Conservation (phyloP, 2,888 invertebrate species). For the Zaprionus bogoriensis region DNA sequence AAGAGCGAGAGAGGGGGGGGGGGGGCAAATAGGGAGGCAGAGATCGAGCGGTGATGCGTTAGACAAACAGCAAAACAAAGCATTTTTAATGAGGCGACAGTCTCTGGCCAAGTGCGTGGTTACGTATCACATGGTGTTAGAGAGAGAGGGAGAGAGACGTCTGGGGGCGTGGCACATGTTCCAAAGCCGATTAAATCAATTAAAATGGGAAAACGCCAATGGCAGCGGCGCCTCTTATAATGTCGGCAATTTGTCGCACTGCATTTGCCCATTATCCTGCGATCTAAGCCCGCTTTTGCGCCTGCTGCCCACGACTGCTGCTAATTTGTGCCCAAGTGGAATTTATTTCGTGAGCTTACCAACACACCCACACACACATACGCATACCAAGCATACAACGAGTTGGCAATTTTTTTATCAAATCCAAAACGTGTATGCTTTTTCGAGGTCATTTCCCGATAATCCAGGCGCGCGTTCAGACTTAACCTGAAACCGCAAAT, state of each 20-base stretch:
- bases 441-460: conserved; percentile 11
- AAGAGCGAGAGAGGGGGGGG: not conserved
- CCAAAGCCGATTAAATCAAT: conserved; percentile 74
- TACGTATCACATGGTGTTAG: not conserved
- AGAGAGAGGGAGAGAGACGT: not conserved
- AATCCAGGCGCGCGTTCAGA: conserved; percentile 1
- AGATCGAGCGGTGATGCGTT: too few species aligned
- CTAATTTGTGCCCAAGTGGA: conserved; percentile 60
- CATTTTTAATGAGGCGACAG: conserved; percentile 61
- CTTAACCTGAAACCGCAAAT: conserved; percentile 1
- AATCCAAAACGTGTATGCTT: not conserved
- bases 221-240: conserved; percentile 40
- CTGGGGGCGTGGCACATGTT: conserved; percentile 14
- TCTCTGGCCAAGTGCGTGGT: not conserved
- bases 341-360: too few species aligned
- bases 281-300: not conserved
- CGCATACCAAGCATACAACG: not conserved
- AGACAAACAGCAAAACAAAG: conserved; percentile 47
- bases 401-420: not conserved
- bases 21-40: not conserved
- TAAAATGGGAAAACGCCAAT: conserved; percentile 62
- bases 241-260: conserved; percentile 49
- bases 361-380: not conserved
- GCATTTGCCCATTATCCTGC: conserved; percentile 54
- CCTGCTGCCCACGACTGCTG: conserved; percentile 32